Evolutionary conservation across 2,113 vertebrate genomes (phyloP), one percentile per base, ranked within the genome.

Genomic region (Cyanoramphus novaezelandiae): DNA sequence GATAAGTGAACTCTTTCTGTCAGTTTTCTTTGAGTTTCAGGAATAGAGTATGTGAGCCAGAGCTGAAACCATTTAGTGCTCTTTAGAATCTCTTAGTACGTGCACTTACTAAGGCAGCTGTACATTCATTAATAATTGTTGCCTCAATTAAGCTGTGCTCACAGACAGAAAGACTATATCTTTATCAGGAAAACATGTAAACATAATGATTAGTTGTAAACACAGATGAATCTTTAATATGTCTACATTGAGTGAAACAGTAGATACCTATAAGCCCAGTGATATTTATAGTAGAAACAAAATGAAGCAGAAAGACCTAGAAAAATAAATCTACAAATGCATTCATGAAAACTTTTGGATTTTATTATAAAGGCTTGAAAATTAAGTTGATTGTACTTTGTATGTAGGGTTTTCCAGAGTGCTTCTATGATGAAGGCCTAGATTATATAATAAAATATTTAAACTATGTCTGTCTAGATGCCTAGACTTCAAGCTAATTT

Each of bases 41-140:
- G 82, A 94, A 92, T 39, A 49, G 47, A 91, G 64, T 83, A 65
- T 72, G 28, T 95, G 86, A 86, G 88, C 64, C 74, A 64, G 80
- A 97, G 92, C n/a, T 97, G 93, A 97, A 97, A 93, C 95, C 46
- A 90, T 90, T 97, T 91, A 96, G 59, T 79, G 46, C 62, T 90
- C 91, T 86, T 82, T 93, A 96, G 94, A 95, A 97, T 77, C 82
- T 57, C n/a, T 93, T 75, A 65, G 6, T 11, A 77, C 21, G 23
- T 83, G 75, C 39, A 62, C 60, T 97, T 62, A 53, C 67, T 95
- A 90, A 94, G 95, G 95, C 96, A 98, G 94, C 97, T 97, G 95
- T 88, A 95, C 82, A 75, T 96, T 92, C 94, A 96, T 98, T 98
- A 98, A 97, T 98, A 98, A 98, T 96, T 94, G 67, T 96, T 98